A percentile compares a stretch with the other conserved stretches of the same genome.
Conservation (phyloP, 2,113 vertebrate species). For the Carettochelys insculpta region DNA sequence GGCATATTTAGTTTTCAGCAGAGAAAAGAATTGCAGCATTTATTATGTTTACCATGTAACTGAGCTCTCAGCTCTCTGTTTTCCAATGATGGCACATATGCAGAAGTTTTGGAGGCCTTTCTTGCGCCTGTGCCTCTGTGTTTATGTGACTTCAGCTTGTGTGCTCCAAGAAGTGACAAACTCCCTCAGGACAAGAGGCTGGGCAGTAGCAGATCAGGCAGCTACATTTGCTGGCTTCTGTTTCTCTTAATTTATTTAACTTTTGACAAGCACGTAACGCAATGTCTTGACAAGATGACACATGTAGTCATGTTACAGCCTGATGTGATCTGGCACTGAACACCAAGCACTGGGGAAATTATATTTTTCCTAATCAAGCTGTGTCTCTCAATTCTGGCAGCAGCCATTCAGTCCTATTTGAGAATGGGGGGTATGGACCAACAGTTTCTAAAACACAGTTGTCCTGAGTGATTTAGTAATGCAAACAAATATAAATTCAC, state of each 20-base stretch:
- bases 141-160: background rate
- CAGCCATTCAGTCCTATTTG: background rate
- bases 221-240: background rate
- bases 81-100: background rate
- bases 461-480: background rate
- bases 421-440: background rate
- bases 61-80: background rate
- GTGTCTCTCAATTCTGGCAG: background rate
- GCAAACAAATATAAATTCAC: background rate
- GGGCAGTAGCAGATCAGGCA: background rate
- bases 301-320: background rate
- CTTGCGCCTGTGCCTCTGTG: background rate
- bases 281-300: conserved; percentile 24
- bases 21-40: background rate
- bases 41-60: background rate
- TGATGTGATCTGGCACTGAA: conserved; percentile 17
- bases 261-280: background rate
- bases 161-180: background rate
- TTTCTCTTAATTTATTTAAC: background rate
- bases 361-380: background rate
- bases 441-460: background rate
- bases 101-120: background rate
- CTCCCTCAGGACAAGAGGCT: background rate
- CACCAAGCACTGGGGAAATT: background rate
- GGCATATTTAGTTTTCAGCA: fast-evolving